phyloP scores from a whole-genome alignment of 2,797 vertebrate genomes.

The Amblyopsis hoosieri region DNA sequence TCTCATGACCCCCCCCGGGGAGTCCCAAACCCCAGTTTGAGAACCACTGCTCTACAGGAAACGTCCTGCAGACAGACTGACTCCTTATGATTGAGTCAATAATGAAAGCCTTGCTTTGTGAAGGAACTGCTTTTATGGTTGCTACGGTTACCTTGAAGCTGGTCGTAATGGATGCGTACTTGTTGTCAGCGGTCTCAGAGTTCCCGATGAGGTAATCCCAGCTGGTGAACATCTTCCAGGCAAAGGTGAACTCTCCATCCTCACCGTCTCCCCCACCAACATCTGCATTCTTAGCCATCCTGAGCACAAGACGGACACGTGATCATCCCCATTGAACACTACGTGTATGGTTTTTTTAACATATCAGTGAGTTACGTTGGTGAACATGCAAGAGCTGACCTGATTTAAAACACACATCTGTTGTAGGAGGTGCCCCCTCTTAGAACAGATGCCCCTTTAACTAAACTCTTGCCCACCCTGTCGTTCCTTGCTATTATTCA shows the following conservation, averaged over 20 bases:
- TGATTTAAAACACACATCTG: too few relatives aligned
- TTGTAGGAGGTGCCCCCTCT: too few relatives aligned
- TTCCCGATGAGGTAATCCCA: slow-evolving; percentile 99
- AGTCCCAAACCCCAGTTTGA: too few relatives aligned
- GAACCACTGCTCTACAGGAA: background rate
- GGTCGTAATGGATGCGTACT: slow-evolving; percentile 95
- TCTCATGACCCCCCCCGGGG: too few relatives aligned
- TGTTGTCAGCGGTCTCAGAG: slow-evolving; percentile 94
- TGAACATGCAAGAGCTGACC: too few relatives aligned
- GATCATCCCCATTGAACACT: background rate
- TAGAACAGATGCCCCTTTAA: too few relatives aligned
- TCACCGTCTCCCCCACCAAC: slow-evolving; percentile 89
- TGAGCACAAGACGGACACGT: slow-evolving; percentile 46
- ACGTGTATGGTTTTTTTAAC: too few relatives aligned
- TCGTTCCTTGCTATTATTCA: too few relatives aligned
- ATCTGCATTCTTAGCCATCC: slow-evolving; percentile 95
- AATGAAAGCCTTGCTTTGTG: background rate
- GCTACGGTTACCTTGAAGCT: slow-evolving; percentile 90
- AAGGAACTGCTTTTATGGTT: background rate
- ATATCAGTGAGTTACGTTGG: too few relatives aligned
- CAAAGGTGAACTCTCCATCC: slow-evolving; percentile 89
- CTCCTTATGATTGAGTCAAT: background rate
- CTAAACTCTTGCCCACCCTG: too few relatives aligned
- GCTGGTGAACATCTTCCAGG: slow-evolving; percentile 99
- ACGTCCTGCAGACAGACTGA: background rate